Base-by-base conservation (phyloP, 2,113 vertebrate species). In the Silurus meridionalis region DNA sequence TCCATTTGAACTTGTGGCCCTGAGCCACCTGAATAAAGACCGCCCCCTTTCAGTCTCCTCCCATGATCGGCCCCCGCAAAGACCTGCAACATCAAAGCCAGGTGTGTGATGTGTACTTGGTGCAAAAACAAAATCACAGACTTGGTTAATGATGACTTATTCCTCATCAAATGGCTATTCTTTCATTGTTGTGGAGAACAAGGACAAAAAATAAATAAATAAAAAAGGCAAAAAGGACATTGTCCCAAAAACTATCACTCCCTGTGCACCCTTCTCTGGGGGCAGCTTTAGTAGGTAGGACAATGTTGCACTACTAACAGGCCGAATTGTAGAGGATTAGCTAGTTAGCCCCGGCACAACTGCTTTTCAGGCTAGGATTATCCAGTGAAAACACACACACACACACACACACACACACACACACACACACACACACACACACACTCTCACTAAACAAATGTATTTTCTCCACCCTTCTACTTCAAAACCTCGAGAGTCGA, bases 321-420 rank as follows among this genome's bases (percentile, higher is more conserved):
- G 86, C 92, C 86, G 87, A 87, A 81, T 94, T 93, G 92, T 92
- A 64, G 89, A 83, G 92, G 94, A 95, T 95, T 95, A 95, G 89
- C 93, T 90, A 91, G 92, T 93, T 92, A 89, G 93, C 92, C 91
- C 90, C 92, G 91, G 90, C 93, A 94, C 92, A 93, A 93, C 93
- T 92, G 94, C 93, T 93, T 93, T 95, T 95, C 92, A 95, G 89
- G 69, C 71, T 87, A 89, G 90, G 93, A 94, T 94, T 93, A 93
- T 89, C 88, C 92, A 91, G 91, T 92, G 91, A 74, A 75, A 53
- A 52, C 28, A 17, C 28, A 46, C 28, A 23, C 28, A 71, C 67
- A 94, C 93, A 94, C 77, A 72, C 85, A 72, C 90, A 90, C 89
- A 92, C 91, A 91, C 85, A 72, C 75, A 84, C 82, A 74, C 58